A percentile compares a stretch with the other conserved stretches of the same genome.
Conservation (phyloP, 2,113 vertebrate genomes). For the Taxidea taxus region DNA sequence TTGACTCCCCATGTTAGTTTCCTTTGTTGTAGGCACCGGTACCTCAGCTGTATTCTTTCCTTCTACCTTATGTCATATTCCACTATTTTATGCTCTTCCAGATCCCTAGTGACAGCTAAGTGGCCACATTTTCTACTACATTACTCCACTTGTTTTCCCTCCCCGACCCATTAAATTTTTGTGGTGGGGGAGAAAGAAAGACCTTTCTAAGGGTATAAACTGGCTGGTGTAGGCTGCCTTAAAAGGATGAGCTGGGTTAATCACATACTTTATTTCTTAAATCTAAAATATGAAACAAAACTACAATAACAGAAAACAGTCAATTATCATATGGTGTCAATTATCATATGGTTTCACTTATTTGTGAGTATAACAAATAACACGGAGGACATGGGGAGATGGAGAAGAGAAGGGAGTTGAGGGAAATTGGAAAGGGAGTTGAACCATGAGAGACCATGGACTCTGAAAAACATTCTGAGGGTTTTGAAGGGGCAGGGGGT, state of each 20-base stretch:
- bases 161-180: neutral
- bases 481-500: too few relatives aligned
- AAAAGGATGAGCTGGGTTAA: neutral
- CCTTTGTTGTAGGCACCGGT: neutral
- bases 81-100: neutral
- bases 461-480: too few relatives aligned
- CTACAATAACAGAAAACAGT: neutral
- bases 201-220: neutral
- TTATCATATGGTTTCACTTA: too few relatives aligned
- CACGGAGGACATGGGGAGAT: too few relatives aligned
- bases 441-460: too few relatives aligned
- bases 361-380: too few relatives aligned
- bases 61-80: neutral
- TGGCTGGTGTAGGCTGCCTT: neutral
- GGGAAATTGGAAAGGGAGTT: too few relatives aligned
- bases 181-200: neutral
- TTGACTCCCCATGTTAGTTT: neutral
- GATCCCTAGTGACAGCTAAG: neutral
- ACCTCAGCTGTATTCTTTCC: neutral
- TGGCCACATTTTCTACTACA: neutral
- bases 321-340: neutral
- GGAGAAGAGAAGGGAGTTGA: too few relatives aligned
- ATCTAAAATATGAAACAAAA: constrained; percentile 25
- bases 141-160: neutral
- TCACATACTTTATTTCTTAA: neutral